Evolutionary conservation across 2,888 invertebrate genomes (phyloP).

Genomic region (Andrena fulva): DNA sequence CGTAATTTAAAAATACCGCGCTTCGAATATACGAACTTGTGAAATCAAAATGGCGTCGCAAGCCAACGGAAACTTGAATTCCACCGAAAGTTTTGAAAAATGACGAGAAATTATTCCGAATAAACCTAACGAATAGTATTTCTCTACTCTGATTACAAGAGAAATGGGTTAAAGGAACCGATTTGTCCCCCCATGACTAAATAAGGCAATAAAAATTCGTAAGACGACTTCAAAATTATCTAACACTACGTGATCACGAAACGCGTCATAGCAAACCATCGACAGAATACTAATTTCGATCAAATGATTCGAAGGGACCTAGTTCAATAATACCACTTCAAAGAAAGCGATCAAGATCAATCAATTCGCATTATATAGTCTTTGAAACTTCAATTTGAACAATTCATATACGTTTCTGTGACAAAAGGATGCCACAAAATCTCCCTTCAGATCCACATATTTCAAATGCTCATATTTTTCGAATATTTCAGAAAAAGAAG

Average conservation of each 20-base stretch:
- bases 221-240: conserved; percentile 8
- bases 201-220: conserved; percentile 2
- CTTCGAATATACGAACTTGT: not conserved
- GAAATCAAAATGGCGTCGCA: not conserved
- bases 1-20: not conserved
- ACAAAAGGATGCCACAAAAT: not conserved
- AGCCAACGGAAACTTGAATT: not conserved
- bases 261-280: not conserved
- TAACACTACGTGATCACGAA: not conserved
- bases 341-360: not conserved
- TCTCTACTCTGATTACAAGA: not conserved
- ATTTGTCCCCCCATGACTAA: not conserved
- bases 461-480: not conserved
- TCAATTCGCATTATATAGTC: not conserved
- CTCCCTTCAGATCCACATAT: not conserved
- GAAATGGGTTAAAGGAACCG: not conserved
- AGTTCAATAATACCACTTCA: not conserved
- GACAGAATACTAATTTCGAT: conserved; percentile 25
- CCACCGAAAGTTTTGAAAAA: not conserved
- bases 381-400: not conserved
- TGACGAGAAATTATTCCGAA: not conserved
- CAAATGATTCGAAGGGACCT: not conserved
- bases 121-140: not conserved
- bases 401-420: not conserved
- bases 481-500: not conserved